Evolutionary conservation across 2,113 vertebrate species (phyloP).

Genomic region (Petroica traversi): DNA sequence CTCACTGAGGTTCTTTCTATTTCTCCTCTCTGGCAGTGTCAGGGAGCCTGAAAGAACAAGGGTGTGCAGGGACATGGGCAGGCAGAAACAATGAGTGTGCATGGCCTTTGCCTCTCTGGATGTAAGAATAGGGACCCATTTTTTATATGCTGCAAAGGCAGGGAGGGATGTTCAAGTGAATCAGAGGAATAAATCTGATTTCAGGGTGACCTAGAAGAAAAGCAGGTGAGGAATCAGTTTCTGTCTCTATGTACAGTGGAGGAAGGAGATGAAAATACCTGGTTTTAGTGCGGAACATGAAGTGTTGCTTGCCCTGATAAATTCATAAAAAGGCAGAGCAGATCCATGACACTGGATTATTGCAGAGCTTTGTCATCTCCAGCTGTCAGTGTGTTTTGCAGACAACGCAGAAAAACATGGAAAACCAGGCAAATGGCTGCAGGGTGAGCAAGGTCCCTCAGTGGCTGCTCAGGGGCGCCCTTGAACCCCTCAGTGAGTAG

Average conservation of each 20-base stretch:
- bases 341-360: neutral
- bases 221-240: neutral
- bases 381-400: neutral
- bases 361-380: neutral
- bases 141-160: neutral
- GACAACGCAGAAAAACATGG: neutral
- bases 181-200: neutral
- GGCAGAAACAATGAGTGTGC: neutral
- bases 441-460: neutral
- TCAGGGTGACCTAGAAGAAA: neutral
- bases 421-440: neutral
- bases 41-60: neutral
- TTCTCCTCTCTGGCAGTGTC: neutral
- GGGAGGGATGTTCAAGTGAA: neutral
- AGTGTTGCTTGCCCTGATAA: neutral
- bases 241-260: neutral
- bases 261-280: neutral
- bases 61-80: neutral
- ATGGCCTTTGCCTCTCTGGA: neutral
- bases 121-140: neutral
- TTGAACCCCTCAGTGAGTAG: neutral
- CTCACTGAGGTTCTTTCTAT: neutral
- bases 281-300: neutral
- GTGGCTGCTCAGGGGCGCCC: neutral
- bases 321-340: neutral